These are phyloP conservation scores for Hippocampus guttulatus DNA, from an alignment of 2,113 vertebrate species.

Conservation along the genomic window DNA sequence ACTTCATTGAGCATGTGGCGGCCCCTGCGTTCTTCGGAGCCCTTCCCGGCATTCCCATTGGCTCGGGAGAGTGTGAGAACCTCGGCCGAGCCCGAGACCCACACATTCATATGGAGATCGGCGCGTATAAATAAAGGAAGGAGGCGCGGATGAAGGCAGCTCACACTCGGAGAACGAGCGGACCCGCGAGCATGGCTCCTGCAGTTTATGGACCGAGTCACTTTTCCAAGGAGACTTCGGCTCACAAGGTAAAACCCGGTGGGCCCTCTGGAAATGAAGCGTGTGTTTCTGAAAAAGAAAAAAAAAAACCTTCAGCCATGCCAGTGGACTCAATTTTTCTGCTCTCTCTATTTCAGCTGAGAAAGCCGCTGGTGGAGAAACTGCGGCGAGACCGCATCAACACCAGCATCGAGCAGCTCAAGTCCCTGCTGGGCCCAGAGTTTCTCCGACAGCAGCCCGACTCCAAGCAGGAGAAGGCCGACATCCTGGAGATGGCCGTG, in stretches of 20 bases:
- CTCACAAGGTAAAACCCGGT: conserved; percentile 69
- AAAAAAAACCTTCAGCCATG: background rate
- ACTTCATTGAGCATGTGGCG: conserved; percentile 75
- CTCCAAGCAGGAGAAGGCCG: conserved; percentile 77
- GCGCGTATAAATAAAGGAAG: conserved; percentile 65
- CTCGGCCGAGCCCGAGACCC: conserved; percentile 65
- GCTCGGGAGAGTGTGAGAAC: conserved; percentile 69
- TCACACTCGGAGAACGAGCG: conserved; percentile 47
- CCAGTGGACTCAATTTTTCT: conserved; percentile 16
- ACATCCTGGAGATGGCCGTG: conserved; percentile 76
- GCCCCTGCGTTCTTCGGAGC: conserved; percentile 64
- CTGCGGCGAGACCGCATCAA: conserved; percentile 73
- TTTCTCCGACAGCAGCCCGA: conserved; percentile 72
- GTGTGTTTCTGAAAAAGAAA: background rate
- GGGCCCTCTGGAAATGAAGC: background rate
- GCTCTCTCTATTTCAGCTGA: conserved; percentile 49
- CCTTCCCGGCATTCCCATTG: conserved; percentile 69
- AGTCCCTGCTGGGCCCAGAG: conserved; percentile 68
- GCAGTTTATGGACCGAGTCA: conserved; percentile 54
- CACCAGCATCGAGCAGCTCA: conserved; percentile 75
- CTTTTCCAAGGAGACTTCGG: conserved; percentile 57
- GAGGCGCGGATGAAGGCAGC: conserved; percentile 46
- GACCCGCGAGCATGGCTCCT: conserved; percentile 66
- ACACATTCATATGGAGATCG: conserved; percentile 73
- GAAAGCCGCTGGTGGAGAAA: conserved; percentile 75